Evolutionary conservation across 2,797 vertebrate genomes (phyloP), one percentile per base, ranked within the genome.

Genomic region (Fistularia tabacaria): DNA sequence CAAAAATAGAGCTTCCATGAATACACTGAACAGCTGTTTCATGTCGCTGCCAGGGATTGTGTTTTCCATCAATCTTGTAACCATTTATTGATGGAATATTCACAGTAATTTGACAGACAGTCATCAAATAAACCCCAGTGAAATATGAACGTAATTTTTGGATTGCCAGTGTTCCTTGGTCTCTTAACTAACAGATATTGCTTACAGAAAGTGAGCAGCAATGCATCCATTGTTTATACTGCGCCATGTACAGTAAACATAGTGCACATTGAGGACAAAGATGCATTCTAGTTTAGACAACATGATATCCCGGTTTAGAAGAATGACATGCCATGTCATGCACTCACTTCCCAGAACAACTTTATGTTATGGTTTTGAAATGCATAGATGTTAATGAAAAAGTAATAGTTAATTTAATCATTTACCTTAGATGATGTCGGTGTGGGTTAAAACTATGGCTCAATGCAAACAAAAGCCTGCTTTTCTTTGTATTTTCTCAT

Each of bases 21-120:
- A 77, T 25, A 5, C 84, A 71, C 71, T 77, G 75, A 81, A 72
- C 81, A 82, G 76, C 76, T 85, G 82, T 73, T 86, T 81, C 72
- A 57, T 78, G 79, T 71, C 84, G 74, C 60, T 85, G 83, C 77
- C 57, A 43, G 69, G 79, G 85, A 87, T 85, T 87, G 85, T 74
- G 87, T 78, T 84, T 77, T 84, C 77, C 74, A 91, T 90, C 88
- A 88, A 85, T 89, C 85, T 87, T 87, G 86, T 81, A 86, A 65
- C 71, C 76, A 78, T 70, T 78, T 91, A 91, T 91, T 92, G 90
- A 90, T 65, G 59, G 78, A 63, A 85, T 84, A 86, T 91, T 89
- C 74, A 87, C 84, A 89, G 77, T 77, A 80, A 91, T 91, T 88
- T 90, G 88, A 81, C 71, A 88, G 86, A 87, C 59, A 52, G 77